Percentiles rank a stretch among this genome's conserved stretches.
Evolutionary conservation across 2,113 vertebrate species (phyloP).

Genomic region (Sebastes fasciatus): DNA sequence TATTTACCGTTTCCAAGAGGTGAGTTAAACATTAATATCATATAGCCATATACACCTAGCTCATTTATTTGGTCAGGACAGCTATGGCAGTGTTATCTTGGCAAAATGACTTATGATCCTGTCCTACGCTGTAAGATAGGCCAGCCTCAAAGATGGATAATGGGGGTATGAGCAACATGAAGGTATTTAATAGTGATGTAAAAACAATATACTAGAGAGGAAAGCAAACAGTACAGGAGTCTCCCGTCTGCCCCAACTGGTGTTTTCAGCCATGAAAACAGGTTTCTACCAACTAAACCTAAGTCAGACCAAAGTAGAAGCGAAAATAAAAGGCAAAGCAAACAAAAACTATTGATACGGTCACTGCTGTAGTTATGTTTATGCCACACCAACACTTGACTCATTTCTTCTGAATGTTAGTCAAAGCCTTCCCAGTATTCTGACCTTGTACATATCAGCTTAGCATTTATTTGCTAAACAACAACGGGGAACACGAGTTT

Average conservation of each 20-base stretch:
- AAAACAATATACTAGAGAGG: constrained; percentile 20
- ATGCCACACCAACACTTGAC: neutral
- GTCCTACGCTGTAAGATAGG: neutral
- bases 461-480: constrained; percentile 56
- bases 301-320: neutral
- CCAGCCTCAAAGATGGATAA: constrained; percentile 17
- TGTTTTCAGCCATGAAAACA: neutral
- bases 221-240: constrained; percentile 18
- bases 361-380: neutral
- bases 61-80: constrained; percentile 10
- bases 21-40: constrained; percentile 53
- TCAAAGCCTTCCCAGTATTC: constrained; percentile 3
- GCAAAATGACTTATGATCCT: constrained; percentile 19
- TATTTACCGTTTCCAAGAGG: constrained; percentile 38
- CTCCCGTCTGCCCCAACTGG: neutral
- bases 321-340: neutral
- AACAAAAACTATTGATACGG: constrained; percentile 5
- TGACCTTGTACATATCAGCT: constrained; percentile 55
- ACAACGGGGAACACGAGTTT: constrained; percentile 36
- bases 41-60: neutral
- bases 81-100: constrained; percentile 18
- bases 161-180: neutral
- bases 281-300: neutral
- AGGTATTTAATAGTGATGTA: constrained; percentile 18
- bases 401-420: constrained; percentile 29